Percentiles rank a stretch among this genome's conserved stretches.
These are phyloP conservation scores for Neria commutata DNA, from an alignment of 2,888 invertebrate species.

Conservation along the genomic window DNA sequence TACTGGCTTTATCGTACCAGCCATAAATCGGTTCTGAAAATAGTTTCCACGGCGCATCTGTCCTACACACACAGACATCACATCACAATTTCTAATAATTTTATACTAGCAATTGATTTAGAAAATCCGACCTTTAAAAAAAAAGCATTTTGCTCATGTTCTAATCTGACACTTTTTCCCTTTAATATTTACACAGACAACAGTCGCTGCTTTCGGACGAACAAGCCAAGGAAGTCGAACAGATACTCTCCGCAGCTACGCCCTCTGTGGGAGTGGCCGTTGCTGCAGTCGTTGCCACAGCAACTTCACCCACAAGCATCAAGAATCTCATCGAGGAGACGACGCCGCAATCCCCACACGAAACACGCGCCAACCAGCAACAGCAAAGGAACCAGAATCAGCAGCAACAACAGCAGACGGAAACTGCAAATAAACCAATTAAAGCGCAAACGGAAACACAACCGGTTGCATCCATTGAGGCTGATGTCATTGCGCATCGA, in stretches of 20 bases:
- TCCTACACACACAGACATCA: too few relatives aligned
- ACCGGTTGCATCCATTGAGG: constrained; percentile 32
- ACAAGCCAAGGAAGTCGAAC: constrained; percentile 87
- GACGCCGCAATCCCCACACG: constrained; percentile 27
- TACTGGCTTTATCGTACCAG: too few relatives aligned
- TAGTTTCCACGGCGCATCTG: too few relatives aligned
- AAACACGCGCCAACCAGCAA: constrained; percentile 20
- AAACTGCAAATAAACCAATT: constrained; percentile 6
- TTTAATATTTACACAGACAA: constrained; percentile 65
- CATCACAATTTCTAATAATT: too few relatives aligned
- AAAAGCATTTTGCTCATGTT: too few relatives aligned
- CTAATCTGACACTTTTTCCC: constrained; percentile 4
- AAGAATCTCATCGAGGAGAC: constrained; percentile 54
- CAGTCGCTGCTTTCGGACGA: constrained; percentile 85
- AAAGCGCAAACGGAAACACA: constrained; percentile 34
- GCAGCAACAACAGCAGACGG: constrained; percentile 7
- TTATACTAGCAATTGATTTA: too few relatives aligned
- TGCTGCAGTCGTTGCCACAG: constrained; percentile 55
- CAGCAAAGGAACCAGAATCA: constrained; percentile 23
- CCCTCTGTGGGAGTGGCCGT: constrained; percentile 52
- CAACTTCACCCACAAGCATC: constrained; percentile 50
- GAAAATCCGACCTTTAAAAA: too few relatives aligned
- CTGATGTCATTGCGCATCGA: constrained; percentile 24
- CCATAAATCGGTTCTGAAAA: too few relatives aligned
- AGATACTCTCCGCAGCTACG: constrained; percentile 74